Conservation (phyloP, 2,888 invertebrate genomes). For the Cynaeus angustus region DNA sequence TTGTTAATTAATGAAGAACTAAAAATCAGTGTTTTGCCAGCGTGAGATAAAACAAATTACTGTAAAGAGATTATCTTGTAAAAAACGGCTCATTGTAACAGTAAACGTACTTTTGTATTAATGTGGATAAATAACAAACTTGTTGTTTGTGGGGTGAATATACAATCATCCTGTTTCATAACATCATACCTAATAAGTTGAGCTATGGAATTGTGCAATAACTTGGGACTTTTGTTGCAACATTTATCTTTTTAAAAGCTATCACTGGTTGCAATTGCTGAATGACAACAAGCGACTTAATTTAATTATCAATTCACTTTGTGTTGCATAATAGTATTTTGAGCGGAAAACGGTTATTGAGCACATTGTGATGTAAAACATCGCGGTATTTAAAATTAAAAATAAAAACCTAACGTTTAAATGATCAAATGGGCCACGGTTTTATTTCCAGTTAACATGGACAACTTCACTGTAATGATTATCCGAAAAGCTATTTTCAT, state of each 20-base stretch:
- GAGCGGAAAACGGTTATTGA: conserved; percentile 37
- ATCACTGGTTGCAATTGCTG: background rate
- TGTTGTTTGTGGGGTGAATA: conserved; percentile 6
- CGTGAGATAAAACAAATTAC: no score
- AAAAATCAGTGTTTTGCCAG: no score
- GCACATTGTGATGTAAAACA: conserved; percentile 34
- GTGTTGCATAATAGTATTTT: conserved; percentile 35
- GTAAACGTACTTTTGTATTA: background rate
- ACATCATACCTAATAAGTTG: no score
- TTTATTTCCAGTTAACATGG: conserved; percentile 19
- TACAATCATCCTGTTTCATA: background rate
- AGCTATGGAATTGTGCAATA: no score
- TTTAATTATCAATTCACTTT: conserved; percentile 33
- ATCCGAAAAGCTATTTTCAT: conserved; percentile 29
- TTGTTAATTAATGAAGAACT: no score
- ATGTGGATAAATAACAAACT: background rate
- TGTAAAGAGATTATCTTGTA: no score
- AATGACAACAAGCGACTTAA: conserved; percentile 15
- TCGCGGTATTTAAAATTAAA: conserved; percentile 22
- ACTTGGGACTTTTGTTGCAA: no score
- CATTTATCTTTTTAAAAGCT: no score
- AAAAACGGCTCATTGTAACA: background rate
- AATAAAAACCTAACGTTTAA: conserved; percentile 18
- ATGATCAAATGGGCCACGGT: conserved; percentile 5
- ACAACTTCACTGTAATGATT: conserved; percentile 20